Conservation (phyloP, 1,140 invertebrate species). For the Drosophila punjabiensis region DNA sequence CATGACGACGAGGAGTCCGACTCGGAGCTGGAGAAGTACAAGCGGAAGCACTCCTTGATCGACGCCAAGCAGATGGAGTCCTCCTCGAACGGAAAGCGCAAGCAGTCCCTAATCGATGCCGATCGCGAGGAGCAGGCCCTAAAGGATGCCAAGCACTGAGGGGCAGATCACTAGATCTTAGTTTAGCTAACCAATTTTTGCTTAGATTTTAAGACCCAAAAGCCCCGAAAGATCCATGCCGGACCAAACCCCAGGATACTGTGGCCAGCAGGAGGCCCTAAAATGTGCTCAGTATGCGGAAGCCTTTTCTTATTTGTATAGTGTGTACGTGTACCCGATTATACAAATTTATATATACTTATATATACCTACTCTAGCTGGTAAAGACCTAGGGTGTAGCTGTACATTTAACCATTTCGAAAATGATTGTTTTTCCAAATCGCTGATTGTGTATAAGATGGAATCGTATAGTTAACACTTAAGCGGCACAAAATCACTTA, state of each 20-base stretch:
- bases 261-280: slow-evolving; percentile 22
- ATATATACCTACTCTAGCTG: slow-evolving; percentile 41
- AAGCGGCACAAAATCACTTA: slow-evolving; percentile 83
- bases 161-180: slow-evolving; percentile 40
- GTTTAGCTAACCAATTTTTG: slow-evolving; percentile 73
- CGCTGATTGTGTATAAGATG: slow-evolving; percentile 33
- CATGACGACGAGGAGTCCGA: slow-evolving; percentile 70
- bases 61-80: slow-evolving; percentile 78
- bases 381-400: slow-evolving; percentile 38
- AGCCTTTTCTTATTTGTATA: slow-evolving; percentile 57
- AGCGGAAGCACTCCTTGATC: slow-evolving; percentile 81
- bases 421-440: slow-evolving; percentile 57
- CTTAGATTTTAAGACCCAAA: slow-evolving; percentile 36
- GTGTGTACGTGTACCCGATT: slow-evolving; percentile 15
- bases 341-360: slow-evolving; percentile 28
- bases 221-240: slow-evolving; percentile 8
- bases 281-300: slow-evolving; percentile 64
- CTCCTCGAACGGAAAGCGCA: slow-evolving; percentile 73
- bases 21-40: slow-evolving; percentile 77
- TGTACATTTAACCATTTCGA: slow-evolving; percentile 38
- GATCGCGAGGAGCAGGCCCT: slow-evolving; percentile 75
- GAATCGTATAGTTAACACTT: slow-evolving; percentile 77
- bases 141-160: slow-evolving; percentile 78
- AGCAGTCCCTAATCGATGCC: slow-evolving; percentile 77
- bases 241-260: slow-evolving; percentile 15